Evolutionary conservation across 2,113 vertebrate genomes (phyloP), one percentile per base, ranked within the genome.

Genomic region (Sebastes schlegelii): DNA sequence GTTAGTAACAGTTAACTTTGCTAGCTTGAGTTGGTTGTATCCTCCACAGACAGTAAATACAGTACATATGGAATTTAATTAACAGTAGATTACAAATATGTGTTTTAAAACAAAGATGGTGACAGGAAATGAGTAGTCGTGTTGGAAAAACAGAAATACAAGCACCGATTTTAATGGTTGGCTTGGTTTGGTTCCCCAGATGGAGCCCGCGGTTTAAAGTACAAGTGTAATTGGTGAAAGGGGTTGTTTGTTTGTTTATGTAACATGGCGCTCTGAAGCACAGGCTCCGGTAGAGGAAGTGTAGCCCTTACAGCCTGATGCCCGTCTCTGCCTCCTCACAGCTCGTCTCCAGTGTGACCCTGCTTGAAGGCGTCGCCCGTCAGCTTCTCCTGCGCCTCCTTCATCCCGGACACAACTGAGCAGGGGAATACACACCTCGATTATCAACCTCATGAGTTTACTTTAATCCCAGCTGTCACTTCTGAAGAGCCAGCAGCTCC

Each of bases 361-460:
- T 92, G 95, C 82, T 95, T 96, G 94, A 96, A 97, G 89, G 96
- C 92, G 71, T 99, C 97, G 0, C 98, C 98, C 0, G 98, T 99
- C 86, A 99, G 94, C 90, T 96, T 97, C 87, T 98, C 97, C 93
- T 99, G 97, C 60, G 98, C 98, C 92, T 99, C 97, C 91, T 97
- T 98, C 98, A 99, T 99, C 7, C 96, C 95, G 1, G 96, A 93
- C 80, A 98, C 91, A 61, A 99, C 98, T 99, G 93, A 21, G 49
- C 26, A 1, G 49, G 49, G 48, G 54, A 55, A 60, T 14, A 49
- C 4, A 19, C 5, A 1, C 58, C 58, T 1, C n/a, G 12, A 23
- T 58, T 4, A 23, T 19, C 6, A 19, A 16, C 9, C 14, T 23
- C 6, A 13, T n/a, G 21, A 14, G 34, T 34, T 34, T 34, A 3